Evolutionary conservation across 2,888 invertebrate species (phyloP).

Genomic region (Sceliomorpha sp.): DNA sequence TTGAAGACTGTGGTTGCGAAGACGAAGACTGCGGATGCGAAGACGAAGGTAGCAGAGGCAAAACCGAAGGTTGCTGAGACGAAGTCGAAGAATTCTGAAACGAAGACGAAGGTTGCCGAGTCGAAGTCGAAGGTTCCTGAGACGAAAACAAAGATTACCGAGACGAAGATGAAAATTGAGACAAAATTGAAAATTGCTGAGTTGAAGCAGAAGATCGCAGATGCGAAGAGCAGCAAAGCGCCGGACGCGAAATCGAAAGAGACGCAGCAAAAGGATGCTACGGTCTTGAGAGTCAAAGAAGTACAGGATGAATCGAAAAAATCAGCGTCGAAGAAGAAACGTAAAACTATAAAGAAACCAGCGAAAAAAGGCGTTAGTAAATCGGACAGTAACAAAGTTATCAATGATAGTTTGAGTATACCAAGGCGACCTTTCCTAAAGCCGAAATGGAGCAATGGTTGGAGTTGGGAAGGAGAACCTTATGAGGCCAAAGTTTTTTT

Average conservation of each 20-base stretch:
- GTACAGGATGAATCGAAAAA: constrained; percentile 55
- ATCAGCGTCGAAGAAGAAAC: constrained; percentile 72
- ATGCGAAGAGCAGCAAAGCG: constrained; percentile 22
- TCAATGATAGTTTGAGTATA: constrained; percentile 75
- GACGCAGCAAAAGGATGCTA: constrained; percentile 30
- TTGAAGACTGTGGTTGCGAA: no score
- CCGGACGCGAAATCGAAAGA: constrained; percentile 35
- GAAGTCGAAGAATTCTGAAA: constrained; percentile 49
- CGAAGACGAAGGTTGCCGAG: constrained; percentile 36
- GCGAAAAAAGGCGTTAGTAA: constrained; percentile 78
- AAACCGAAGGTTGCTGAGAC: constrained; percentile 53
- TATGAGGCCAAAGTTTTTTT: constrained; percentile 92
- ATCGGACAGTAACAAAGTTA: constrained; percentile 67
- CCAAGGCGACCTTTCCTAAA: constrained; percentile 81
- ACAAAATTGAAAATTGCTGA: no score
- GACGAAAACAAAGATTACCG: neutral
- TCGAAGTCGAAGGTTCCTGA: no score
- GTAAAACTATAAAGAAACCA: constrained; percentile 79
- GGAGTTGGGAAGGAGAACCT: constrained; percentile 94
- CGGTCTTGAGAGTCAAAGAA: constrained; percentile 54
- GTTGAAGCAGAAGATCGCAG: constrained; percentile 3
- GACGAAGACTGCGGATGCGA: no score
- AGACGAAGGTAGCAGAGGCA: constrained; percentile 53
- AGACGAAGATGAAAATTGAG: constrained; percentile 22
- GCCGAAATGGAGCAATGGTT: constrained; percentile 94